phyloP scores from a whole-genome alignment of 2,113 vertebrate genomes.

The Ramphastos sulfuratus region DNA sequence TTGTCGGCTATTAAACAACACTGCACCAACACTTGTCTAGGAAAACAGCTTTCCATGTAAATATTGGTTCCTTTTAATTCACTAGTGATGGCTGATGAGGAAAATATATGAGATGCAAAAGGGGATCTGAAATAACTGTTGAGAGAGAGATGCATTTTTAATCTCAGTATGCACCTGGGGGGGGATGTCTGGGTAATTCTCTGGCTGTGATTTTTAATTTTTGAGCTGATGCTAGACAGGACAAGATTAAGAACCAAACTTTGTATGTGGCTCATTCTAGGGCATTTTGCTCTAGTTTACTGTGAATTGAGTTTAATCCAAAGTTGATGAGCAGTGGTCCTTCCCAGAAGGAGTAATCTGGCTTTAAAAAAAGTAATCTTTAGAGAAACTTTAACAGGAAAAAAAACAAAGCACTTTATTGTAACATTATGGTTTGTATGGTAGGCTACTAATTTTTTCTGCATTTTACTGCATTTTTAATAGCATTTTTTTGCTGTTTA shows the following conservation, averaged over 20 bases:
- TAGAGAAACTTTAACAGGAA: background rate
- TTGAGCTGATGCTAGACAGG: background rate
- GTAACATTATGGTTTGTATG: conserved; percentile 1
- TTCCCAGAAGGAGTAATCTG: background rate
- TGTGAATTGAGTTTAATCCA: background rate
- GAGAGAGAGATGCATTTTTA: conserved; percentile 30
- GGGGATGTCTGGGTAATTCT: background rate
- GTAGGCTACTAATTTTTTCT: conserved; percentile 31
- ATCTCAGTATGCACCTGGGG: conserved; percentile 36
- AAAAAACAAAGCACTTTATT: conserved; percentile 59
- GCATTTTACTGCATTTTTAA: conserved; percentile 31
- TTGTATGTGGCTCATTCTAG: conserved; percentile 22
- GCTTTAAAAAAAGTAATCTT: background rate
- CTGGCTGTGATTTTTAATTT: conserved; percentile 9
- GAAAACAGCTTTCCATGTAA: conserved; percentile 60
- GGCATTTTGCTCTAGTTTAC: conserved; percentile 33
- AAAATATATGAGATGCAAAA: background rate
- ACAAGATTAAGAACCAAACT: conserved; percentile 1
- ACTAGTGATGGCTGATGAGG: background rate
- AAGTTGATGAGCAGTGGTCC: background rate
- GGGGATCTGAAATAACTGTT: background rate
- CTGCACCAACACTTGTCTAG: conserved; percentile 50
- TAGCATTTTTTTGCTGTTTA: conserved; percentile 44
- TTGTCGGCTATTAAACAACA: background rate
- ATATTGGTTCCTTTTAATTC: conserved; percentile 44